Conservation (phyloP, 2,888 invertebrate genomes). For the Tuta absoluta region DNA sequence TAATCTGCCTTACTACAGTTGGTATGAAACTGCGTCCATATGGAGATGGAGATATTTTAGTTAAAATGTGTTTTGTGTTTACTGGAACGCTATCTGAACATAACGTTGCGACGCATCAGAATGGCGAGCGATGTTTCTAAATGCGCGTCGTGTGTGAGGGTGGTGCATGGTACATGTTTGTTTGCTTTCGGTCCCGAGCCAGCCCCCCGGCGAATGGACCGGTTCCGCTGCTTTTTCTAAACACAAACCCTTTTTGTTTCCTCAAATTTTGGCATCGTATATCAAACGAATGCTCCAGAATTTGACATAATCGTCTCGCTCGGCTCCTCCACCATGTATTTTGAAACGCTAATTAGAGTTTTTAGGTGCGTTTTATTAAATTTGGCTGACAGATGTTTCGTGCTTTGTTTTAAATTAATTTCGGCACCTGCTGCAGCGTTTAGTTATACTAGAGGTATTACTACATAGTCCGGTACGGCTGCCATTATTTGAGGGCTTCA, state of each 20-base stretch:
- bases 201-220: conserved; percentile 61
- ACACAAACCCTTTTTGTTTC: conserved; percentile 29
- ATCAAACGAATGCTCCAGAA: conserved; percentile 21
- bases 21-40: too few species aligned
- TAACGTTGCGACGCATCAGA: not conserved
- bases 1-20: too few species aligned
- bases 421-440: conserved; percentile 19
- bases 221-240: conserved; percentile 60
- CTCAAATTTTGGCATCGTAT: conserved; percentile 27
- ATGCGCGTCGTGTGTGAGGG: conserved; percentile 45
- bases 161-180: conserved; percentile 48
- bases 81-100: not conserved
- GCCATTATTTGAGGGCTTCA: too few species aligned
- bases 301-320: conserved; percentile 13
- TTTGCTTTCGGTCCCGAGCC: conserved; percentile 59
- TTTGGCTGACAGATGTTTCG: conserved; percentile 23
- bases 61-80: conserved; percentile 1
- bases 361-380: conserved; percentile 20
- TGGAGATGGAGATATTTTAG: too few species aligned
- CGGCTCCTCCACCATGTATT: conserved; percentile 7
- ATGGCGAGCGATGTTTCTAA: conserved; percentile 40
- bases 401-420: conserved; percentile 21
- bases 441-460: not conserved
- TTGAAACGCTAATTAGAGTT: conserved; percentile 12
- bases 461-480: too few species aligned